phyloP scores from a whole-genome alignment of 2,888 invertebrate genomes.

The Myopa tessellatipennis region DNA sequence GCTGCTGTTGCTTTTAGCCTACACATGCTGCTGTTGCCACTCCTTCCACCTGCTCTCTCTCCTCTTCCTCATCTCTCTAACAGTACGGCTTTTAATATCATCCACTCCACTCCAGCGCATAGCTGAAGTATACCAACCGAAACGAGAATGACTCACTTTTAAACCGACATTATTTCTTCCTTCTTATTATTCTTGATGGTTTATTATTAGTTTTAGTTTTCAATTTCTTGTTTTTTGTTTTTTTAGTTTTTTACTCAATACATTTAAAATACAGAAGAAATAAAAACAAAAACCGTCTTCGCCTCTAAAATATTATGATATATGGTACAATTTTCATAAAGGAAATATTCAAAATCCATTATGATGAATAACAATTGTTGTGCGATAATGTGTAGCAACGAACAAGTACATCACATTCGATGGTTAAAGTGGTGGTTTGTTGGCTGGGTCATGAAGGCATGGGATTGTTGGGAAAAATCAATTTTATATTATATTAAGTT shows the following conservation, averaged over 20 bases:
- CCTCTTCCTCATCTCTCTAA: not conserved
- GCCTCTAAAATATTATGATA: too few species aligned
- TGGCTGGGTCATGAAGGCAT: conserved; percentile 4
- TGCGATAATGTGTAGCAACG: too few species aligned
- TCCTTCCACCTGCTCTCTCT: not conserved
- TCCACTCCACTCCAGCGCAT: conserved; percentile 25
- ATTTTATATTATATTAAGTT: conserved; percentile 14
- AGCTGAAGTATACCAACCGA: conserved; percentile 29
- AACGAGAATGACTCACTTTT: conserved; percentile 30
- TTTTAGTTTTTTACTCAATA: not conserved
- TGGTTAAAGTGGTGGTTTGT: not conserved
- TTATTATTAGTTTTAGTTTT: conserved; percentile 13
- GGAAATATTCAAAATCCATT: too few species aligned
- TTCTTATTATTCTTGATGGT: conserved; percentile 5
- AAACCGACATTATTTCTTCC: not conserved
- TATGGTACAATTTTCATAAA: too few species aligned
- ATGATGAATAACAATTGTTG: too few species aligned
- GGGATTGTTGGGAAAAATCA: conserved; percentile 26
- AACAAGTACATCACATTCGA: too few species aligned
- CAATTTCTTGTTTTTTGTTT: not conserved
- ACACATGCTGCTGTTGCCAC: conserved; percentile 2
- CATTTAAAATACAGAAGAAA: too few species aligned
- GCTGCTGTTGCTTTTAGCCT: conserved; percentile 17
- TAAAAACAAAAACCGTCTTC: too few species aligned
- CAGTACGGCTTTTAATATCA: not conserved